Evolutionary conservation across 2,888 invertebrate species (phyloP), one percentile per base, ranked within the genome.

Genomic region (Ditula angustiorana): DNA sequence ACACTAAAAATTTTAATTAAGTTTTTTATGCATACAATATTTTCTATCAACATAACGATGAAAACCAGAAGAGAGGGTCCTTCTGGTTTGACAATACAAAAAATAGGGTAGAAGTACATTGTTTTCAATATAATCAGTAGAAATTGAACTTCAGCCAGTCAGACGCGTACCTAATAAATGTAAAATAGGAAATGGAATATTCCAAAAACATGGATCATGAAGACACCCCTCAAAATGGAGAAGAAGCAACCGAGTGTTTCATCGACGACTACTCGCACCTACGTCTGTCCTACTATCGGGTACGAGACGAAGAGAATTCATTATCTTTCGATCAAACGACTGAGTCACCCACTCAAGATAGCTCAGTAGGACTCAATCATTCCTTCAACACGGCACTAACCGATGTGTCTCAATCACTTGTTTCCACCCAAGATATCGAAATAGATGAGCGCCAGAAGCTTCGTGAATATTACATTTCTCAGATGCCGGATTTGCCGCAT

Each of bases 191-290:
- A 8, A 47, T 2, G 24, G 5, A 46, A 46, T 7, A 33, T 11
- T 33, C 1, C n/a, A 44, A 4, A 46, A 47, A 26, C 13, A 41
- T 55, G 52, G 50, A 30, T 68, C 73, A 61, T 26, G 49, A 49
- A 28, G 49, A 49, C 3, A 49, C 26, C 26, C 16, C 13, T 26
- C 26, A 49, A 61, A 53, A 37, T 24, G 41, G 57, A 26, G 59
- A 62, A 30, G 55, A 65, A 19, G 62, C 53, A 7, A 61, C 49
- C 26, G 57, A 30, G 13, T 41, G 5, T 11, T 87, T 75, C 67
- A 83, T 87, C 59, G 85, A 88, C 62, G 86, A 87, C 67, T 83
- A 83, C 67, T 88, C 86, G 2, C 85, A 88, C 41, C 79, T 88
- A 2, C 74, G 85, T 47, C 70, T 86, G 5, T 87, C 85, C 1